Conservation (phyloP, 2,113 vertebrate genomes). For the Perca schrenkii region DNA sequence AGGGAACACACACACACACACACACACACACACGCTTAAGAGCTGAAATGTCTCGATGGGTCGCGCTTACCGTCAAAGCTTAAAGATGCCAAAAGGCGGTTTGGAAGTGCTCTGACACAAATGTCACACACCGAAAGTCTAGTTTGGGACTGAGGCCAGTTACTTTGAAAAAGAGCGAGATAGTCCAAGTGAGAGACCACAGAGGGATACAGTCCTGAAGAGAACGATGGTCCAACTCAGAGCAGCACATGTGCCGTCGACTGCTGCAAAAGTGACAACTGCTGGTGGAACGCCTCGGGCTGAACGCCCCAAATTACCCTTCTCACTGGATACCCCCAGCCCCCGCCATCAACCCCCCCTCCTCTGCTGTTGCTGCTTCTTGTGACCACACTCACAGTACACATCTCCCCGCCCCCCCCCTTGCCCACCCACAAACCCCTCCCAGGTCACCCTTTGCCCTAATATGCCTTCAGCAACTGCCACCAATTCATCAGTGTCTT, state of each 20-base stretch:
- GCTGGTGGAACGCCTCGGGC: slow-evolving; percentile 67
- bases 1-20: slow-evolving; percentile 16
- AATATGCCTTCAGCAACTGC: slow-evolving; percentile 86
- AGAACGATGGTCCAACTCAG: slow-evolving; percentile 31
- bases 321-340: slow-evolving; percentile 49
- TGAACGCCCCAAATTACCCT: slow-evolving; percentile 61
- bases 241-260: slow-evolving; percentile 63
- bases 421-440: slow-evolving; percentile 43
- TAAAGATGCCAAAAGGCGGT: slow-evolving; percentile 29
- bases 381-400: slow-evolving; percentile 20
- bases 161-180: not conserved
- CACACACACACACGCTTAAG: slow-evolving; percentile 5
- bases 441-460: slow-evolving; percentile 82
- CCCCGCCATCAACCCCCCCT: slow-evolving; percentile 17
- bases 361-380: slow-evolving; percentile 24
- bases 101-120: slow-evolving; percentile 25
- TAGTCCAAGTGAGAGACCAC: slow-evolving; percentile 59
- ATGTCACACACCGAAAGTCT: not conserved
- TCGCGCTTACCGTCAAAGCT: slow-evolving; percentile 70
- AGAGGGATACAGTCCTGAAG: slow-evolving; percentile 42
- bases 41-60: not conserved
- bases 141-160: slow-evolving; percentile 22
- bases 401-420: slow-evolving; percentile 7
- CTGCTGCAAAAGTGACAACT: slow-evolving; percentile 74
- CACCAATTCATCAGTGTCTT: slow-evolving; percentile 82